Conservation (phyloP, 2,888 invertebrate genomes). For the Tetranychus truncatus region DNA sequence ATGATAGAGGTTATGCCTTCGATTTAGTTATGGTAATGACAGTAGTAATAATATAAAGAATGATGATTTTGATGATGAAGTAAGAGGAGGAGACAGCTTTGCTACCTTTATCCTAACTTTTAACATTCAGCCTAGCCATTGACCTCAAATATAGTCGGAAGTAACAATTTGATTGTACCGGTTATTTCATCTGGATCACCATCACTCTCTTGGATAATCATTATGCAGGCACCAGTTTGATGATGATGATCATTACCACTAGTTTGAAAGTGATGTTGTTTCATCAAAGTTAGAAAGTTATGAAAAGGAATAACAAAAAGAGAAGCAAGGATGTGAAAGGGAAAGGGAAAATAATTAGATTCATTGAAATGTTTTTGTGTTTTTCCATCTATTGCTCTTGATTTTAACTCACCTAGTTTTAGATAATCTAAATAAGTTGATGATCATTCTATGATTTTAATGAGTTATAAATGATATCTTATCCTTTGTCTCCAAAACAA, state of each 20-base stretch:
- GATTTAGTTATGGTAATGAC: not conserved
- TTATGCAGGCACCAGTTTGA: slow-evolving; percentile 1
- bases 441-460: too few relatives aligned
- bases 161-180: not conserved
- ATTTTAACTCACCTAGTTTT: too few relatives aligned
- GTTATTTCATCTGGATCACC: not conserved
- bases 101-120: not conserved
- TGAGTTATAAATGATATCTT: too few relatives aligned
- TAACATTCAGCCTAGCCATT: not conserved
- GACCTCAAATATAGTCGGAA: not conserved
- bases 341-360: not conserved
- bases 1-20: not conserved
- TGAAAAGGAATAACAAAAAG: not conserved
- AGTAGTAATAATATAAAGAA: not conserved
- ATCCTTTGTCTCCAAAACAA: too few relatives aligned
- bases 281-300: not conserved
- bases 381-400: too few relatives aligned
- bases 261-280: not conserved
- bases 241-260: not conserved
- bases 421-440: too few relatives aligned
- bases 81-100: not conserved
- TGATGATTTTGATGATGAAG: not conserved
- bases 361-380: not conserved
- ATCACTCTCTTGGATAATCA: not conserved
- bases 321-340: not conserved